Percentiles rank a stretch among this genome's conserved stretches.
These are phyloP conservation scores for Actinia tenebrosa DNA, from an alignment of 64 coral and sea anemone genomes.

Conservation along the genomic window DNA sequence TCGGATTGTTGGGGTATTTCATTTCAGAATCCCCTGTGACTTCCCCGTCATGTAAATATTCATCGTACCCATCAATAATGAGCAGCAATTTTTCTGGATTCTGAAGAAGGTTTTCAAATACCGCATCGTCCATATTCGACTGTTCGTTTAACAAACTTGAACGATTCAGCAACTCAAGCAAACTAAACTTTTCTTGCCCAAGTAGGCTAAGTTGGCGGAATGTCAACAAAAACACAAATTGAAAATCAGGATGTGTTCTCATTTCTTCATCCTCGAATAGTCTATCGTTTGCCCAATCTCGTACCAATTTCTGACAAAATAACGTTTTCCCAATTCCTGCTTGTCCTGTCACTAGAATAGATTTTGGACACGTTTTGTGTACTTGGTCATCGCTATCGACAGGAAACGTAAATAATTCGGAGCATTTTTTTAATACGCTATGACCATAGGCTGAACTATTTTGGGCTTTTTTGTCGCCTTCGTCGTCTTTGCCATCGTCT, in stretches of 20 bases:
- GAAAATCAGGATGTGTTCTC: neutral
- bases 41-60: neutral
- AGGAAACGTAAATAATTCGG: conserved; percentile 12
- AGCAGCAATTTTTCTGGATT: conserved; percentile 24
- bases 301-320: conserved; percentile 34
- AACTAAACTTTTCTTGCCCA: neutral
- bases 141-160: conserved; percentile 8
- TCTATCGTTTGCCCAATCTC: conserved; percentile 29
- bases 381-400: neutral
- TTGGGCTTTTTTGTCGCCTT: too few species aligned
- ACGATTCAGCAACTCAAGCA: conserved; percentile 4
- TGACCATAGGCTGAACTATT: neutral
- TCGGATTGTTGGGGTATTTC: neutral
- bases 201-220: conserved; percentile 29
- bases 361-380: neutral
- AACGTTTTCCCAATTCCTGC: conserved; percentile 43
- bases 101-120: conserved; percentile 2
- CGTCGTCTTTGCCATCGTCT: too few species aligned
- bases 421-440: neutral
- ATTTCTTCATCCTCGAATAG: conserved; percentile 11
- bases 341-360: conserved; percentile 27
- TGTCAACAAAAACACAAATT: conserved; percentile 26
- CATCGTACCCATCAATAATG: conserved; percentile 33
- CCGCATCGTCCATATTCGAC: neutral
- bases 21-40: neutral